Conservation (phyloP, 2,113 vertebrate species). For the Rutilus rutilus region DNA sequence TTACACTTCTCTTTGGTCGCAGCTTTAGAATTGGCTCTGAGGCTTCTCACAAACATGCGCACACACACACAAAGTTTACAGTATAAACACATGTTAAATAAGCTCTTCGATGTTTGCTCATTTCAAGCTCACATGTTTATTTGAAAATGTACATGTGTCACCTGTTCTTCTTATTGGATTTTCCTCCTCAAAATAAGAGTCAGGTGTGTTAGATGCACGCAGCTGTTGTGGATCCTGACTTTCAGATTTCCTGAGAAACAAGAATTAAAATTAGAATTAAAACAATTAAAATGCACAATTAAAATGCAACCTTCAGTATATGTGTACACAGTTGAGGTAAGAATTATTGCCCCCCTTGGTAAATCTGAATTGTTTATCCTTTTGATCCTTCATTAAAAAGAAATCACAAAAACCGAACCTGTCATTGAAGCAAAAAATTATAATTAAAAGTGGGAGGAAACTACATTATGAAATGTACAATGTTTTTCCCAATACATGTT, state of each 20-base stretch:
- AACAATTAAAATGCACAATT: neutral
- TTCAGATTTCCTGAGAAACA: neutral
- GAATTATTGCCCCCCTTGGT: no score
- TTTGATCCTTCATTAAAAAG: no score
- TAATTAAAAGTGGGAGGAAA: no score
- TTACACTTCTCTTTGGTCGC: constrained; percentile 84
- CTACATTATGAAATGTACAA: no score
- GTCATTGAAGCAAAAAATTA: no score
- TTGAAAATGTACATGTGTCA: neutral
- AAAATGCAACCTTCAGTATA: neutral
- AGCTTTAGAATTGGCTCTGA: constrained; percentile 93
- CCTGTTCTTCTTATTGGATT: constrained; percentile 39
- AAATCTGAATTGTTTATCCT: no score
- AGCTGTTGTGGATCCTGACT: neutral
- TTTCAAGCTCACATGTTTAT: neutral
- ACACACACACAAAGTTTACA: neutral
- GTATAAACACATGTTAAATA: neutral
- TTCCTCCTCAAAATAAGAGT: neutral
- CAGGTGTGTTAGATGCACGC: neutral
- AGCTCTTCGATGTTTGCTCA: neutral
- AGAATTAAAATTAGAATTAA: neutral
- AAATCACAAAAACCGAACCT: no score
- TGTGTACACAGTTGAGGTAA: no score
- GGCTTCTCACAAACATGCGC: constrained; percentile 66
- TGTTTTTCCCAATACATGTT: no score